Evolutionary conservation across 2,888 invertebrate species (phyloP).

Genomic region (Dryomyza anilis): DNA sequence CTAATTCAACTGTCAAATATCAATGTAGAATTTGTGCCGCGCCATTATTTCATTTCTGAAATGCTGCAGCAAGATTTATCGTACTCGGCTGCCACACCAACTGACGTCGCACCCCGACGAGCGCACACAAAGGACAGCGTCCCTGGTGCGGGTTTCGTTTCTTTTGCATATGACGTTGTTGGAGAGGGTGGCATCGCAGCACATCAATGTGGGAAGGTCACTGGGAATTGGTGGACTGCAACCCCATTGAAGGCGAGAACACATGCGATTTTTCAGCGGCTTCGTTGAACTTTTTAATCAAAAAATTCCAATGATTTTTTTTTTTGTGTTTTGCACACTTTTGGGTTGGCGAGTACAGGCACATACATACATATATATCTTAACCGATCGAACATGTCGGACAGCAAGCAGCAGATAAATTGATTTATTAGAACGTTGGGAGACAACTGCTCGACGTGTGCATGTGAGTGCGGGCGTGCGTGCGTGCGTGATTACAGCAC

Average conservation of each 20-base stretch:
- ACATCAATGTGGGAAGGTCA: no score
- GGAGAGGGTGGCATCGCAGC: no score
- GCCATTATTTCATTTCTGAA: conserved; percentile 1
- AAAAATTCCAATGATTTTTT: conserved; percentile 11
- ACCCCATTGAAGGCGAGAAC: no score
- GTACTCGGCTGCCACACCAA: not conserved
- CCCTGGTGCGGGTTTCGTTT: no score
- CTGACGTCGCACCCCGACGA: not conserved
- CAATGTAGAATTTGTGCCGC: not conserved
- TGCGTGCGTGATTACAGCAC: no score
- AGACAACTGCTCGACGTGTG: not conserved
- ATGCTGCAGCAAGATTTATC: conserved; percentile 7
- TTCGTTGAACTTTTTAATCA: conserved; percentile 19
- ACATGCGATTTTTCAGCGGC: conserved; percentile 17
- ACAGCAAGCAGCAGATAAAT: not conserved
- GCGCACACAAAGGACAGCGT: not conserved
- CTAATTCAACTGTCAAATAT: conserved; percentile 13
- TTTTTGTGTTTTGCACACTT: not conserved
- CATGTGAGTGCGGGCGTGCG: no score
- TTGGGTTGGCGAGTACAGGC: not conserved
- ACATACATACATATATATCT: not conserved
- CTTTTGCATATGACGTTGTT: not conserved
- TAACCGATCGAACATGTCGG: not conserved
- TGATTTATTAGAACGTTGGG: conserved; percentile 4
- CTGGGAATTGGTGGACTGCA: no score